Base-by-base conservation (phyloP, 2,797 vertebrate species). In the Myotis findleyi region DNA sequence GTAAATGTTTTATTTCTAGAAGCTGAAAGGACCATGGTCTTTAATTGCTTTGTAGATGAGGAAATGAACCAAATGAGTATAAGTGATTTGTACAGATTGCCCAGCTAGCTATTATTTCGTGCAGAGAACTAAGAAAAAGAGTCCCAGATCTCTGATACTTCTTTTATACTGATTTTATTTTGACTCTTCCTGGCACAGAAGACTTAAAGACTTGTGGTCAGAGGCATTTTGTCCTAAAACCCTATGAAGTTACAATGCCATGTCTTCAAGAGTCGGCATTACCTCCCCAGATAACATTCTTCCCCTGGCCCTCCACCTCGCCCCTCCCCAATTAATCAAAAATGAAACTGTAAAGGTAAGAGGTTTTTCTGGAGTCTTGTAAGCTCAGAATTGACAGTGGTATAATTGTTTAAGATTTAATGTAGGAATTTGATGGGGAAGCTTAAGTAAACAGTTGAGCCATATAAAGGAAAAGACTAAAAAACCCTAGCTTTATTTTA, bases 1-100 rank as follows among this genome's bases (percentile, higher is more conserved):
- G 59, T 93, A 36, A 93, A 72, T 95, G 47, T 71, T 94, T 95
- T 80, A 68, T 8, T 84, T 95, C 41, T 64, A 53, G 80, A 94
- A 93, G n/a, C 71, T 80, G 33, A 94, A 87, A 88, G 79, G 51
- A 90, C 38, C 18, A 6, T 76, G 36, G 53, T 76, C 13, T 86
- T 79, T 79, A 59, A n/a, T 81, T 92, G 88, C 75, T 87, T 88
- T 90, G 36, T 47, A 85, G 57, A 14, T 66, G 23, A 83, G 93
- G 27, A 87, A 93, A 89, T 77, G 59, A 94, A 80, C 76, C 66
- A 85, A 72, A 27, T 76, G 72, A 76, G 30, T n/a, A 0, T 77
- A 38, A 77, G 30, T 80, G 33, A 62, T 80, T 73, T 38, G 14
- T 89, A 49, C 38, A 47, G 27, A 64, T 81, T 89, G 64, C 27